Base-by-base conservation (phyloP, 1,140 invertebrate species). In the Danaus plexippus region DNA sequence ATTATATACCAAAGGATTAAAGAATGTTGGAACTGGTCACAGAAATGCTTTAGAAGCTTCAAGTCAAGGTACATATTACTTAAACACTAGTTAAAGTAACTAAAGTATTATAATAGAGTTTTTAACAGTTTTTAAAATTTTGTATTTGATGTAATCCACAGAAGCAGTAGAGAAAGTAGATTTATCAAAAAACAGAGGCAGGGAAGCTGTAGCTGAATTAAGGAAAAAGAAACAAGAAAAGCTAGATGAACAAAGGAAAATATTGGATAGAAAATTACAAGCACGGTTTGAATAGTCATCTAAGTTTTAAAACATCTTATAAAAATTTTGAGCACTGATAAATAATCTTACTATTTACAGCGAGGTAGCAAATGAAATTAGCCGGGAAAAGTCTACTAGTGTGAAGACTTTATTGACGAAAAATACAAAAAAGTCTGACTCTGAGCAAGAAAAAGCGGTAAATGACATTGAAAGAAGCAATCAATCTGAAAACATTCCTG, bases 341-440 rank as follows among this genome's bases (percentile, higher is more conserved):
- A 11, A 52, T 47, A 48, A 47, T 41, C 47, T 45, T 52, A 45
- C 47, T 43, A 18, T 49, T 79, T 78, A 44, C 51, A 86, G 83
- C 49, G 81, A 86, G 61, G 61, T 55, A 44, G 81, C 83, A 45
- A 86, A 86, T 78, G 78, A 75, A 73, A 57, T 80, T 43, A 85
- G 81, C 61, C 67, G 83, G 57, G 83, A 86, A 53, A 85, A 85
- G 65, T 71, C 77, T 47, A 45, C 55, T 49, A 61, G 71, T 11
- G 58, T 63, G 11, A 77, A 74, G 45, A 73, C 69, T 54, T 40
- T 80, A 42, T 57, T 18, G 42, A 71, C 67, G 41, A 60, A 61
- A 11, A 46, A 11, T 15, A 58, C 49, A 15, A 64, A 64, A 54
- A 61, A 51, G 59, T 54, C 57, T 59, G 63, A 66, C 50, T 51